A percentile compares a stretch with the other conserved stretches of the same genome.
phyloP scores from a whole-genome alignment of 2,797 vertebrate genomes.

The Pogonophryne albipinna region DNA sequence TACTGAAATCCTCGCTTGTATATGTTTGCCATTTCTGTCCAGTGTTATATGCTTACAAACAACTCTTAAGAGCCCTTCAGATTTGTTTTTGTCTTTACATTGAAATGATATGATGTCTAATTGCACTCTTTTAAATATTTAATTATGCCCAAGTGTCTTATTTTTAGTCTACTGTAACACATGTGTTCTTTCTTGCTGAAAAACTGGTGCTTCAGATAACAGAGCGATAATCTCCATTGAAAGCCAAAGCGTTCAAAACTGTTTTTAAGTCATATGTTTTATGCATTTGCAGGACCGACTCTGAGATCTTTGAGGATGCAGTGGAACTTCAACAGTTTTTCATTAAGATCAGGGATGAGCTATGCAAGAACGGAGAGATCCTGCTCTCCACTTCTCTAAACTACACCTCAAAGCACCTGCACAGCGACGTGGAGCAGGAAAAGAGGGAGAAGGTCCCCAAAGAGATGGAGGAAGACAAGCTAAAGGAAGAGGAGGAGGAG shows the following conservation, averaged over 20 bases:
- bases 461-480: conserved; percentile 96
- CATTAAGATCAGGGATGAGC: conserved; percentile 97
- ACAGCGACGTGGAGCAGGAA: conserved; percentile 96
- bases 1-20: not conserved
- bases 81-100: not conserved
- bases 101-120: not conserved
- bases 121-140: not conserved
- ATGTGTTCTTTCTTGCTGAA: not conserved
- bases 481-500: conserved; percentile 93
- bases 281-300: conserved; percentile 90
- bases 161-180: not conserved
- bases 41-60: not conserved
- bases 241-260: not conserved
- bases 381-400: conserved; percentile 94
- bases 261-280: not conserved
- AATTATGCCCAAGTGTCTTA: not conserved
- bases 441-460: conserved; percentile 97
- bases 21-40: not conserved
- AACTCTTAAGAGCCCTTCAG: not conserved
- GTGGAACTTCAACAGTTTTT: conserved; percentile 99
- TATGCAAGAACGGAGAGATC: conserved; percentile 99
- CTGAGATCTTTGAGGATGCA: conserved; percentile 97
- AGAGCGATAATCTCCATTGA: not conserved
- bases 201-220: not conserved
- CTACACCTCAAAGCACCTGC: conserved; percentile 95